phyloP scores from a whole-genome alignment of 1,140 invertebrate species.

The Battus philenor region DNA sequence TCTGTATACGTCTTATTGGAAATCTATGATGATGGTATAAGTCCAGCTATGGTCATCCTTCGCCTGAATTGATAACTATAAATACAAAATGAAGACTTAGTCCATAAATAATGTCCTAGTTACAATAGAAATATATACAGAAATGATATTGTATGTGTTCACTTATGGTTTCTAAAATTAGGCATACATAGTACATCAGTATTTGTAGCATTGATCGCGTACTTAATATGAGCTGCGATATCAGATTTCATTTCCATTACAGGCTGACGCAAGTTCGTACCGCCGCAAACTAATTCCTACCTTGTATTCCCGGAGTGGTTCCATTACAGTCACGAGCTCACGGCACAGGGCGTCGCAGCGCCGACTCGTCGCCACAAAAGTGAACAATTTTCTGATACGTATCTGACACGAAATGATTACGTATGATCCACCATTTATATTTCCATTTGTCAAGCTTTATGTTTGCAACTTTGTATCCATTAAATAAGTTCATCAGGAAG shows the following conservation, averaged over 20 bases:
- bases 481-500: background rate
- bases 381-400: conserved; percentile 70
- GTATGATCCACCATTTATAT: conserved; percentile 63
- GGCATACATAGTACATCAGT: no score
- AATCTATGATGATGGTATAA: no score
- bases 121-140: no score
- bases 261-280: conserved; percentile 3
- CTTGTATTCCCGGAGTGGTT: conserved; percentile 27
- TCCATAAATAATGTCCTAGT: no score
- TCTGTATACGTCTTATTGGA: no score
- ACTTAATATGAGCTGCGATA: conserved; percentile 1
- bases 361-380: conserved; percentile 49
- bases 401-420: conserved; percentile 64
- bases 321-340: conserved; percentile 45
- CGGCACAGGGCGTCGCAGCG: conserved; percentile 26
- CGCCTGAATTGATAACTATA: no score
- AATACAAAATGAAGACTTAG: no score
- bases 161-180: no score
- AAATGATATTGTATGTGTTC: no score
- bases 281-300: conserved; percentile 16
- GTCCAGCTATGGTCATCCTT: no score
- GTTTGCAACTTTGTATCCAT: conserved; percentile 7
- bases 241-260: conserved; percentile 17
- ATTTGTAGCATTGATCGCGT: background rate
- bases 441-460: conserved; percentile 56